Conservation (phyloP, 1,140 invertebrate species). For the Eciton burchellii region DNA sequence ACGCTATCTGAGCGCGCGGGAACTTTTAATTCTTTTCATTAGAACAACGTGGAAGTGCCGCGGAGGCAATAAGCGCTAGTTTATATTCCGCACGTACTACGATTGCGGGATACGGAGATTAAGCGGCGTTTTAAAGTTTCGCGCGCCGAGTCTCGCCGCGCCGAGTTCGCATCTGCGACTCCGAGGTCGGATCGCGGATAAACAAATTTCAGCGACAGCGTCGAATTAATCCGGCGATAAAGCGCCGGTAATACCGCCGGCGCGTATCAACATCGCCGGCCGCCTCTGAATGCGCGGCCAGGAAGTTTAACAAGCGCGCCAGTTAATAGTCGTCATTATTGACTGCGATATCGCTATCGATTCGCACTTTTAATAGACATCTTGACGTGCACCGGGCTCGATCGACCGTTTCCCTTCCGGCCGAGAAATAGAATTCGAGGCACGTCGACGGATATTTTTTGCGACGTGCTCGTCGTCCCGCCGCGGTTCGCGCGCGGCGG, state of each 20-base stretch:
- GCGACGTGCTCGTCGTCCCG: background rate
- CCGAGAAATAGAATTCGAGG: slow-evolving; percentile 24
- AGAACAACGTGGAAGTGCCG: slow-evolving; percentile 25
- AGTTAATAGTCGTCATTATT: slow-evolving; percentile 27
- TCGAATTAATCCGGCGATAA: slow-evolving; percentile 28
- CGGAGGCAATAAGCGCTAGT: slow-evolving; percentile 39
- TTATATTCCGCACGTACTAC: slow-evolving; percentile 31
- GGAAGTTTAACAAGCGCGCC: background rate
- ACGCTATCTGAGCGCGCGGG: no score
- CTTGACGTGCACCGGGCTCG: no score
- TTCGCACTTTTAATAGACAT: slow-evolving; percentile 20
- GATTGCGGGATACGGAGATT: slow-evolving; percentile 41
- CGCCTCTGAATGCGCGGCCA: background rate
- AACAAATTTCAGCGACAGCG: slow-evolving; percentile 32
- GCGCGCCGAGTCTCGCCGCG: slow-evolving; percentile 1
- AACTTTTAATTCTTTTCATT: slow-evolving; percentile 49
- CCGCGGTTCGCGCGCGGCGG: background rate
- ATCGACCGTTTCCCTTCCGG: background rate
- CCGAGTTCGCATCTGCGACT: slow-evolving; percentile 32
- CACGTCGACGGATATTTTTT: slow-evolving; percentile 3
- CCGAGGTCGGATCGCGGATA: slow-evolving; percentile 28
- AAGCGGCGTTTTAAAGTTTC: slow-evolving; percentile 39
- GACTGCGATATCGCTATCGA: background rate
- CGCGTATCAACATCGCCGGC: background rate
- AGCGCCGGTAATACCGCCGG: background rate